These are phyloP conservation scores for Drosophila nr. perissopoda DNA, from an alignment of 2,888 invertebrate genomes.

Conservation along the genomic window DNA sequence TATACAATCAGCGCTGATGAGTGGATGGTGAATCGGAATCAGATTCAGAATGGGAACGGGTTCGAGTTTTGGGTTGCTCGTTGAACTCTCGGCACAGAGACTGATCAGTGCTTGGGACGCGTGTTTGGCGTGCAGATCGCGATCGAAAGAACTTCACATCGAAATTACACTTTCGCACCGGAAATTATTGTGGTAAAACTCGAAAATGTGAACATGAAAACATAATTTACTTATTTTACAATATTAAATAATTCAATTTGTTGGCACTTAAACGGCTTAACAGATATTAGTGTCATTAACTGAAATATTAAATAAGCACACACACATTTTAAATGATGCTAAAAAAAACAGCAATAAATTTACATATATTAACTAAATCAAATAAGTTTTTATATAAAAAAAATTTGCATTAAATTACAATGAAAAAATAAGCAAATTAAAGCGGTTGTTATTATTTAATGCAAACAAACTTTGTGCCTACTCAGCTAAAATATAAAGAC, in stretches of 20 bases:
- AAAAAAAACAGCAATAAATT: not conserved
- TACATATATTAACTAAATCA: conserved; percentile 15
- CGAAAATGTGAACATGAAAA: conserved; percentile 17
- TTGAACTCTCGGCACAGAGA: conserved; percentile 11
- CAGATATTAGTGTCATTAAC: conserved; percentile 1
- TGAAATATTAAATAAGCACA: conserved; percentile 8
- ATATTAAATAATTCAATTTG: conserved; percentile 8
- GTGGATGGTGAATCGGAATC: conserved; percentile 10
- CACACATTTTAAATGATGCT: not conserved
- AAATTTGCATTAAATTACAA: not conserved
- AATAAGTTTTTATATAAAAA: not conserved
- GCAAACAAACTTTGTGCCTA: conserved; percentile 4
- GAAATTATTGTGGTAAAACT: conserved; percentile 32
- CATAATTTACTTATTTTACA: not conserved
- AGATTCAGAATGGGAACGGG: conserved; percentile 30
- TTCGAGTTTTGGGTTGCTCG: conserved; percentile 34
- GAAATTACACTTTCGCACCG: not conserved
- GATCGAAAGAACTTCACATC: conserved; percentile 24
- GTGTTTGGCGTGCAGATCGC: conserved; percentile 60
- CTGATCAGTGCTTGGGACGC: conserved; percentile 69
- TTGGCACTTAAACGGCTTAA: conserved; percentile 17
- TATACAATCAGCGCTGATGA: not conserved
- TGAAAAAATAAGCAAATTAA: conserved; percentile 7
- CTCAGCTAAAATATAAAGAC: conserved; percentile 34
- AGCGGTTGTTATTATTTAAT: conserved; percentile 14